These are phyloP conservation scores for Solenopsis fugax DNA, from an alignment of 1,140 invertebrate species.

Conservation along the genomic window DNA sequence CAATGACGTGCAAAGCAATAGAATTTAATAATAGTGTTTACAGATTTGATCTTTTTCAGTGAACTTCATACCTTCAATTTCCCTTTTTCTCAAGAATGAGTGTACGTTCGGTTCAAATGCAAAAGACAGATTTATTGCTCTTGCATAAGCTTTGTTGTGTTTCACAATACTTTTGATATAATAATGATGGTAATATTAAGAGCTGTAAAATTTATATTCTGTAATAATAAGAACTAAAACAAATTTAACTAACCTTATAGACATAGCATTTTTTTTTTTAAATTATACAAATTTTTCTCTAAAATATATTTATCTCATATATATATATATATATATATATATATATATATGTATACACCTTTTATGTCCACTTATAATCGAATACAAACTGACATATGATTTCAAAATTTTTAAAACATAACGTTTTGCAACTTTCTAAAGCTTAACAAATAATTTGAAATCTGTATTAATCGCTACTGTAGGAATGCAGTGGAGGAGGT, in stretches of 20 bases:
- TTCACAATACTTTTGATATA: background rate
- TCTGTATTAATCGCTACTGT: background rate
- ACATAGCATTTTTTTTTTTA: background rate
- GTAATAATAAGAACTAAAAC: background rate
- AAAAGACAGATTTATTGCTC: background rate
- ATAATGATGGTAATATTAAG: no score
- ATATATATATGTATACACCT: no score
- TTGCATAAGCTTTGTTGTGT: background rate
- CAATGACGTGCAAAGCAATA: background rate
- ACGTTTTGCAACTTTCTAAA: background rate
- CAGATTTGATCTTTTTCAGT: background rate
- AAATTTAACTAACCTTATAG: background rate
- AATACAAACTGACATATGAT: background rate
- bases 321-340: no score
- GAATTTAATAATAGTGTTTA: background rate
- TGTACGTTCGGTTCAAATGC: background rate
- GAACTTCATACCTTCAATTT: background rate
- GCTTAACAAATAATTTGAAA: background rate
- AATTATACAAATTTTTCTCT: background rate
- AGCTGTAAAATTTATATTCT: background rate
- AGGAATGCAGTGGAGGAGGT: slow-evolving; percentile 72
- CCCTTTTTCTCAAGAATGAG: background rate
- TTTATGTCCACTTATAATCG: background rate
- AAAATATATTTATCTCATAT: no score
- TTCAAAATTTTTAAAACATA: background rate